Conservation (phyloP, 1,140 invertebrate genomes). For the Lordiphosa mommai region DNA sequence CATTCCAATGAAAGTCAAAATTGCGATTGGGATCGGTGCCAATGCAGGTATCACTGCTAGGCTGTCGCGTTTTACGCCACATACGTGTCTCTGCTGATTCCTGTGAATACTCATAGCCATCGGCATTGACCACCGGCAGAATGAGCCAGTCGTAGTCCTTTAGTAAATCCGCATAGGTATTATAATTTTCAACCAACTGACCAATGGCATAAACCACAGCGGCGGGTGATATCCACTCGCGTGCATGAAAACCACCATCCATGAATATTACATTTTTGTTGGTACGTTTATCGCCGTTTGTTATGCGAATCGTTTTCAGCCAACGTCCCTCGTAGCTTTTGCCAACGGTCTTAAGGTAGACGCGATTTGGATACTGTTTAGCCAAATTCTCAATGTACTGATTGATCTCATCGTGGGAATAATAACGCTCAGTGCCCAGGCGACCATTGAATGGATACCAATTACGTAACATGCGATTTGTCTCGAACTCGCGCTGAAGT, state of each 20-base stretch:
- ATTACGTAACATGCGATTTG: constrained; percentile 27
- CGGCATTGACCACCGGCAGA: constrained; percentile 81
- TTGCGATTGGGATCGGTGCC: constrained; percentile 85
- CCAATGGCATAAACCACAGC: constrained; percentile 83
- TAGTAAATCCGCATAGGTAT: constrained; percentile 76
- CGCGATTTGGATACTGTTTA: constrained; percentile 71
- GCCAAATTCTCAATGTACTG: constrained; percentile 80
- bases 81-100: constrained; percentile 77
- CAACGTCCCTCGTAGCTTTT: constrained; percentile 80
- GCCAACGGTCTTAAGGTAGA: constrained; percentile 79
- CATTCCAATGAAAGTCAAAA: constrained; percentile 84
- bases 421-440: constrained; percentile 56
- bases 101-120: constrained; percentile 76
- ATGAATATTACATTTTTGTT: constrained; percentile 82
- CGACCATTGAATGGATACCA: constrained; percentile 38
- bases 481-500: constrained; percentile 25
- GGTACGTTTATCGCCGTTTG: constrained; percentile 63
- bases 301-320: constrained; percentile 81
- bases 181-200: constrained; percentile 81
- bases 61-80: constrained; percentile 81
- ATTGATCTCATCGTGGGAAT: constrained; percentile 80
- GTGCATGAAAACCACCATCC: constrained; percentile 83
- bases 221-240: constrained; percentile 86
- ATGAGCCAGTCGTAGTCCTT: constrained; percentile 83
- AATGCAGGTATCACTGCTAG: constrained; percentile 72